phyloP scores from a whole-genome alignment of 2,888 invertebrate species.

The Acleris emargana region DNA sequence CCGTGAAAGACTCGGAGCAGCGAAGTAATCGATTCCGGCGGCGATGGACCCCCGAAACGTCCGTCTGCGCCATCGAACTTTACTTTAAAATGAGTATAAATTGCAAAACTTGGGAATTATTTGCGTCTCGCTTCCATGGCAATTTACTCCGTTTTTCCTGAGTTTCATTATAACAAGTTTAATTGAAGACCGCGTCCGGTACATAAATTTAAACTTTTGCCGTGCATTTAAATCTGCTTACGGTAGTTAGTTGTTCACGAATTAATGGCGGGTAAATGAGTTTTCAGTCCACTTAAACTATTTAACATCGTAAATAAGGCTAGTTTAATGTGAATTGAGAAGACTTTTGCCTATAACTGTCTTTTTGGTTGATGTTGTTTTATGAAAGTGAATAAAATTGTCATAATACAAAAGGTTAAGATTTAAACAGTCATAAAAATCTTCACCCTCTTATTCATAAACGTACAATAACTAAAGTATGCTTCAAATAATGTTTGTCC shows the following conservation, averaged over 20 bases:
- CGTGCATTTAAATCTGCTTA: constrained; percentile 79
- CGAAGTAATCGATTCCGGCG: constrained; percentile 62
- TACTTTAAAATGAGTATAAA: constrained; percentile 74
- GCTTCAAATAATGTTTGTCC: too few relatives aligned
- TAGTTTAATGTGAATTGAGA: constrained; percentile 43
- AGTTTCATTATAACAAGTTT: constrained; percentile 79
- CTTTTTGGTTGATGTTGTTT: neutral
- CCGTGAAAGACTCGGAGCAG: constrained; percentile 47
- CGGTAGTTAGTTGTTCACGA: constrained; percentile 62
- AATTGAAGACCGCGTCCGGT: constrained; percentile 79
- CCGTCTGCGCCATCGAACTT: constrained; percentile 65
- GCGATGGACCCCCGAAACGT: constrained; percentile 47
- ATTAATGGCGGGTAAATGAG: constrained; percentile 70
- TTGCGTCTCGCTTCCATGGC: constrained; percentile 67
- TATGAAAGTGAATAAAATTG: too few relatives aligned
- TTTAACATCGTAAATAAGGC: constrained; percentile 49
- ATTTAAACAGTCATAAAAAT: too few relatives aligned
- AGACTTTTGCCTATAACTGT: neutral
- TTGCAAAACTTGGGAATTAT: constrained; percentile 77
- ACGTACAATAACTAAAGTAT: too few relatives aligned
- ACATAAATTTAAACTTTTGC: constrained; percentile 79
- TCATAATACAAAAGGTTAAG: too few relatives aligned
- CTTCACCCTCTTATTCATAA: too few relatives aligned
- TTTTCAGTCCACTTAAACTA: constrained; percentile 61
- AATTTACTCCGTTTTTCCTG: constrained; percentile 74